Evolutionary conservation across 1,140 invertebrate genomes (phyloP), one percentile per base, ranked within the genome.

Genomic region (Marisa cornuarietis): DNA sequence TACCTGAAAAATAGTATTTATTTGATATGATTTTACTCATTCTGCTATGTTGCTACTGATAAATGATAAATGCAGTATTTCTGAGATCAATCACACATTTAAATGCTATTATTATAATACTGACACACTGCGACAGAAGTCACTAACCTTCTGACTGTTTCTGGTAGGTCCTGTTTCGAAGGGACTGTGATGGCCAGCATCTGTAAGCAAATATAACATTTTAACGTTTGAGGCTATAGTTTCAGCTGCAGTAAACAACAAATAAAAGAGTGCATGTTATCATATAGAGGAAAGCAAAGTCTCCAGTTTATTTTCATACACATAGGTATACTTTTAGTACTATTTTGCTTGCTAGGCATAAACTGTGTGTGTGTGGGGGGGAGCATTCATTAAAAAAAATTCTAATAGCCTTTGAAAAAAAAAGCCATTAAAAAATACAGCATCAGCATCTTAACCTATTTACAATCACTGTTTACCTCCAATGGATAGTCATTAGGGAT

Each of bases 81-180:
- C 31, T 42, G 31, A 42, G 31, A 42, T 6, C 31, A 42, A 42
- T 42, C 31, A 42, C 31, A 42, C 31, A 42, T 42, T 42, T 6
- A 2, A 42, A 4, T 42, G 31, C 31, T 42, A 42, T 42, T 42
- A 42, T 42, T 42, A 2, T 42, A 42, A 42, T 42, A 42, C 31
- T 42, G 31, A 42, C 6, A 42, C 6, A 42, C 0, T 42, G 31
- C 2, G 0, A 42, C 31, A 42, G 51, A 22, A n/a, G 49, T 26
- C 9, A 72, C 26, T 68, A 66, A 89, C 88, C 87, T 88, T 81
- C 83, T 71, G 10, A 89, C 87, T 54, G 87, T 88, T 71, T 84
- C 87, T 62, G 88, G 88, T n/a, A 89, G 76, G 75, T 87, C 82
- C 78, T 89, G 86, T 54, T 89, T 84, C 16, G 76, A 26, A 65